phyloP scores from a whole-genome alignment of 2,113 vertebrate genomes.

The Nibea coibor region DNA sequence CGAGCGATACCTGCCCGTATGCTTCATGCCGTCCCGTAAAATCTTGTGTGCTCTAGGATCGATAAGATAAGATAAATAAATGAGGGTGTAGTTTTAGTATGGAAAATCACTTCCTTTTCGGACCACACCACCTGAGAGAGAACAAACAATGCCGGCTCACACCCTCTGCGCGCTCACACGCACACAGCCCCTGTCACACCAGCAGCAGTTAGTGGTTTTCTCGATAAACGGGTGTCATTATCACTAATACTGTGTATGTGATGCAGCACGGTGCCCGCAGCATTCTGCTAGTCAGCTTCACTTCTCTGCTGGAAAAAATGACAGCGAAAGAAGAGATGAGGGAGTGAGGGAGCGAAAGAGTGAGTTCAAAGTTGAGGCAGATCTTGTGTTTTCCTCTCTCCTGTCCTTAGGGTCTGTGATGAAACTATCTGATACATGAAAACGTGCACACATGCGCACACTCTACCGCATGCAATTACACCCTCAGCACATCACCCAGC shows the following conservation, averaged over 20 bases:
- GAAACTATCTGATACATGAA: no score
- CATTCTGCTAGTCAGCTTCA: slow-evolving; percentile 41
- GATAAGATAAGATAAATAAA: background rate
- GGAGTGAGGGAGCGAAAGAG: slow-evolving; percentile 23
- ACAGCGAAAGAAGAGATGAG: slow-evolving; percentile 19
- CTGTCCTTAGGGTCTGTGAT: slow-evolving; percentile 35
- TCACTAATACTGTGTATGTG: slow-evolving; percentile 58
- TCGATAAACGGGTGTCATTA: slow-evolving; percentile 55
- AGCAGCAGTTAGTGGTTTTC: slow-evolving; percentile 40
- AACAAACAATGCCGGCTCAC: slow-evolving; percentile 4
- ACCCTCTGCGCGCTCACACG: slow-evolving; percentile 21
- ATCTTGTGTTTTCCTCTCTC: slow-evolving; percentile 24
- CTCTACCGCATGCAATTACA: slow-evolving; percentile 30
- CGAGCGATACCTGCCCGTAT: background rate
- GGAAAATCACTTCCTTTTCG: slow-evolving; percentile 30
- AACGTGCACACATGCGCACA: slow-evolving; percentile 33
- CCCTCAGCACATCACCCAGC: slow-evolving; percentile 30
- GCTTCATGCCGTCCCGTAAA: background rate
- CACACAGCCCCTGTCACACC: slow-evolving; percentile 1
- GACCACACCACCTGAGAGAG: slow-evolving; percentile 49
- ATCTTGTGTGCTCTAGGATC: slow-evolving; percentile 3
- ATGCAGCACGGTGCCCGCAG: slow-evolving; percentile 40
- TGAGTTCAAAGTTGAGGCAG: slow-evolving; percentile 60
- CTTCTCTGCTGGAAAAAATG: slow-evolving; percentile 44
- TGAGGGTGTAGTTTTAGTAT: background rate